These are phyloP conservation scores for Paratrypauchen microcephalus DNA, from an alignment of 2,797 vertebrate genomes.

Conservation along the genomic window DNA sequence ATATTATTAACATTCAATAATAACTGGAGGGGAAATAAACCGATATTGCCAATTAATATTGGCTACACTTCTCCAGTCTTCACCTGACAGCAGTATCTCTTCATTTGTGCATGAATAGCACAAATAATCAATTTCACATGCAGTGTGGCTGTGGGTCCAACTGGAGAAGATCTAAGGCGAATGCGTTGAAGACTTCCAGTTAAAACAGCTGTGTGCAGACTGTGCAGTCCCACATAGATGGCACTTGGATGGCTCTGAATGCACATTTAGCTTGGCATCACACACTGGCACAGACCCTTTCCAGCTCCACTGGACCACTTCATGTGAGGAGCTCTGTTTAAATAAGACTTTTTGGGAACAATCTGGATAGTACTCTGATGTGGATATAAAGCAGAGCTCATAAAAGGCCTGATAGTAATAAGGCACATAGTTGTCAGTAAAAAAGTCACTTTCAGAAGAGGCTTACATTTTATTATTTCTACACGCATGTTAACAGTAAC, in stretches of 20 bases:
- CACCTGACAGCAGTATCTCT: neutral
- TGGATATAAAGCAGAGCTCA: conserved; percentile 12
- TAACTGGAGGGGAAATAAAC: neutral
- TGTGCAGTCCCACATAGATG: conserved; percentile 67
- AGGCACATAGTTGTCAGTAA: neutral
- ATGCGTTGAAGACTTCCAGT: conserved; percentile 56
- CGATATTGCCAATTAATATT: neutral
- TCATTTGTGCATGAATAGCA: conserved; percentile 21
- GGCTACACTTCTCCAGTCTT: neutral
- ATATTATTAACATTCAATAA: neutral
- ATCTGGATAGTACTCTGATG: conserved; percentile 15
- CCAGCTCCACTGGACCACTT: conserved; percentile 36
- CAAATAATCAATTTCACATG: conserved; percentile 62
- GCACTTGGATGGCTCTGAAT: conserved; percentile 60
- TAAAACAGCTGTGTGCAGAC: conserved; percentile 61
- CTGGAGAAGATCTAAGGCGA: conserved; percentile 58
- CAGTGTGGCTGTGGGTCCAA: conserved; percentile 47
- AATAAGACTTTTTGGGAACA: conserved; percentile 15
- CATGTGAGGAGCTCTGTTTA: conserved; percentile 26
- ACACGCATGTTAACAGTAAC: conserved; percentile 26
- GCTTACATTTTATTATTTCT: conserved; percentile 29
- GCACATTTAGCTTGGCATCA: conserved; percentile 46
- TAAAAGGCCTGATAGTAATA: neutral
- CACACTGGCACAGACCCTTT: conserved; percentile 46
- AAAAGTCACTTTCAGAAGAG: conserved; percentile 6